A percentile compares a stretch with the other conserved stretches of the same genome.
Conservation (phyloP, 2,888 invertebrate species). For the Dioctria rufipes region DNA sequence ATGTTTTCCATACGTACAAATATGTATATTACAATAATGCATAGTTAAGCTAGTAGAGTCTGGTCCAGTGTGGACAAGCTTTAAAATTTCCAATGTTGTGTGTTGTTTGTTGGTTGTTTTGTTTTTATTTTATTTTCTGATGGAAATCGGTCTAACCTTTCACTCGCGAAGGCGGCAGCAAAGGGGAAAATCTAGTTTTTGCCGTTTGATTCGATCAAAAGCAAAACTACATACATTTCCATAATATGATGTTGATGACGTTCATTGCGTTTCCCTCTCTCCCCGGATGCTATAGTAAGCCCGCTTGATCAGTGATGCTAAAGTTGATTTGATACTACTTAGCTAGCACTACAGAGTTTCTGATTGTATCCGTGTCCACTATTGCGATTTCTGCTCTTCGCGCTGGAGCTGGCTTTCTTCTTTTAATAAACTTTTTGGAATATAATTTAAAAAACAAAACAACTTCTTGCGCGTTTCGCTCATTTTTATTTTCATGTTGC, state of each 20-base stretch:
- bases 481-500: conserved; percentile 8
- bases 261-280: neutral
- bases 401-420: conserved; percentile 24
- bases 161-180: neutral
- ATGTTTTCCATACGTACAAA: too few species aligned
- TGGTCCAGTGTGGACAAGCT: too few species aligned
- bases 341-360: neutral
- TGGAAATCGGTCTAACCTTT: too few species aligned
- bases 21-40: too few species aligned
- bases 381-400: neutral
- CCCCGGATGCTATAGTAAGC: neutral
- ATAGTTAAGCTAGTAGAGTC: too few species aligned
- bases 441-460: conserved; percentile 3
- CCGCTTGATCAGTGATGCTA: neutral
- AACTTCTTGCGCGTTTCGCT: neutral
- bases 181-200: conserved; percentile 3
- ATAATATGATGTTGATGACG: neutral
- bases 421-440: conserved; percentile 14
- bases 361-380: neutral
- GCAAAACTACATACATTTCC: neutral
- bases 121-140: too few species aligned
- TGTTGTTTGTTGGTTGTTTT: too few species aligned
- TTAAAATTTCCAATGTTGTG: too few species aligned
- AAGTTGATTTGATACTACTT: neutral
- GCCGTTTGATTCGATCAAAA: conserved; percentile 22